These are phyloP conservation scores for Thera britannica DNA, from an alignment of 2,888 invertebrate genomes.

Conservation along the genomic window DNA sequence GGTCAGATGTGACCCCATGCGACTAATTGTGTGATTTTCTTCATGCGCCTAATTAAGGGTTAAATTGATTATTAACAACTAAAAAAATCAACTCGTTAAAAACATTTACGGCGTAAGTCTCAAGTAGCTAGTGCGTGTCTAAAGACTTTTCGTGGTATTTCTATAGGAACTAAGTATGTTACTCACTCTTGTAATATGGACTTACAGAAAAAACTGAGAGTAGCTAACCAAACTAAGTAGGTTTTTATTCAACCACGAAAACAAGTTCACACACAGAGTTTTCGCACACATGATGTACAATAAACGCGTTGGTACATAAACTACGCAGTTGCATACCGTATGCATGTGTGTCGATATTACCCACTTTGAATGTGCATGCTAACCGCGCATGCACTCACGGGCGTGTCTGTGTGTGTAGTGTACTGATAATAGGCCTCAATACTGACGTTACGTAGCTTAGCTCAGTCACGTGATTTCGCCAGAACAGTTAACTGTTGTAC, in stretches of 20 bases:
- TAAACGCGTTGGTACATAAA: constrained; percentile 56
- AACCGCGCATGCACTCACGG: constrained; percentile 44
- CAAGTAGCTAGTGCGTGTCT: no score
- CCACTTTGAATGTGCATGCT: constrained; percentile 52
- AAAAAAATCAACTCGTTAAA: no score
- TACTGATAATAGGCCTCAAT: constrained; percentile 58
- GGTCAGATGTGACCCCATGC: no score
- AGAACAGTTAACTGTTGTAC: constrained; percentile 19
- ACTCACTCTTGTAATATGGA: no score
- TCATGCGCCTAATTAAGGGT: no score
- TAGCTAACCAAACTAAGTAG: constrained; percentile 19
- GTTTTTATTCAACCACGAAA: constrained; percentile 34
- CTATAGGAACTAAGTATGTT: no score
- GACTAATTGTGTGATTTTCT: no score
- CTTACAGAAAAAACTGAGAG: not conserved
- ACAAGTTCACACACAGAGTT: constrained; percentile 44
- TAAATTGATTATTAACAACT: no score
- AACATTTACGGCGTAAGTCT: no score
- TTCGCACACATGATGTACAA: constrained; percentile 46
- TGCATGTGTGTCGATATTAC: constrained; percentile 53
- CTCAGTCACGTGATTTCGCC: constrained; percentile 40
- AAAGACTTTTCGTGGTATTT: no score
- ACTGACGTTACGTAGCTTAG: constrained; percentile 26
- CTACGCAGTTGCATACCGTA: constrained; percentile 73
- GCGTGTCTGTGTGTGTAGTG: constrained; percentile 35